phyloP scores from a whole-genome alignment of 2,113 vertebrate genomes.

The Albula goreensis region DNA sequence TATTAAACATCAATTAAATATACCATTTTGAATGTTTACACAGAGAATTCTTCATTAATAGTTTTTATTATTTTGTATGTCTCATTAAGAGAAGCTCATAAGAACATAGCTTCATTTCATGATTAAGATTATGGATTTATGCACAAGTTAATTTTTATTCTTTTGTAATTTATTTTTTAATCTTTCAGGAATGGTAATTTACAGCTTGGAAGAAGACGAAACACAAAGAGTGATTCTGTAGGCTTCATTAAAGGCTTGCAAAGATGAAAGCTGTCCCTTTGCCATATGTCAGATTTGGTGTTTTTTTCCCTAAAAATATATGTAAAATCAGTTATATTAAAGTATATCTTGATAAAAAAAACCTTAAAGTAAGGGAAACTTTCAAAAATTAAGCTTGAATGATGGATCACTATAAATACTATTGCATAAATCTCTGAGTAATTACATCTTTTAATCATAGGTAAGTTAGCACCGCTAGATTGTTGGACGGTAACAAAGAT shows the following conservation, averaged over 20 bases:
- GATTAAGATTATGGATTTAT: constrained; percentile 27
- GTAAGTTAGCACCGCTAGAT: too few relatives aligned
- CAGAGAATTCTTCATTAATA: constrained; percentile 56
- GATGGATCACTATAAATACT: too few relatives aligned
- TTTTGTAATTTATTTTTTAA: constrained; percentile 32
- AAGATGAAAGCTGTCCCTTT: neutral
- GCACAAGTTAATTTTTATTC: constrained; percentile 28
- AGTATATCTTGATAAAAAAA: neutral
- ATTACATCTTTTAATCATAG: too few relatives aligned
- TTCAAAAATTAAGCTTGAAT: too few relatives aligned
- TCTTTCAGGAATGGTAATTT: constrained; percentile 28
- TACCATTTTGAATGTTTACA: constrained; percentile 61
- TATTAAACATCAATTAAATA: constrained; percentile 59
- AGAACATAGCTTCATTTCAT: constrained; percentile 29
- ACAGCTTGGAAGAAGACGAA: constrained; percentile 10
- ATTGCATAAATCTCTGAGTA: too few relatives aligned
- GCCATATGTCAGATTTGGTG: neutral
- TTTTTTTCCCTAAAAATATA: neutral
- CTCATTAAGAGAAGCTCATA: constrained; percentile 36
- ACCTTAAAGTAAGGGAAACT: neutral
- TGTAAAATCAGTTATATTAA: neutral
- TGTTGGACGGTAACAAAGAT: too few relatives aligned
- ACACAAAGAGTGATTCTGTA: constrained; percentile 9
- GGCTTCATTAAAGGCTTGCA: constrained; percentile 19
- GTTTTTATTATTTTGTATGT: constrained; percentile 42